Conservation (phyloP, 1,140 invertebrate genomes). For the Vanessa tameamea region DNA sequence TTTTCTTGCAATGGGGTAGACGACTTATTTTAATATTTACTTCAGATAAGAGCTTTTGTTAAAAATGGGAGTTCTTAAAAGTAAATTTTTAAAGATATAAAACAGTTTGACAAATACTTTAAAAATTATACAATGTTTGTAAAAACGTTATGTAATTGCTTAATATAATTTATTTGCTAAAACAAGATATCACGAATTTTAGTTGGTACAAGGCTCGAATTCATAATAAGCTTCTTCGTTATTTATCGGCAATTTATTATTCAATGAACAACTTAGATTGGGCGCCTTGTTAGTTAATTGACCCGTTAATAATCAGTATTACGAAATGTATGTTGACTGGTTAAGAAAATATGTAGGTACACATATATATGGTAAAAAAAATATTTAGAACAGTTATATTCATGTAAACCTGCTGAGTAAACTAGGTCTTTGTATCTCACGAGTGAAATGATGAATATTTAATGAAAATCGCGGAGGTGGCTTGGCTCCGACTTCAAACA, state of each 20-base stretch:
- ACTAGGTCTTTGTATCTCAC: too few relatives aligned
- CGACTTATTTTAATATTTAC: slow-evolving; percentile 2
- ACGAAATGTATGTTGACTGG: slow-evolving; percentile 12
- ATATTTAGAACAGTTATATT: background rate
- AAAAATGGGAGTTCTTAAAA: too few relatives aligned
- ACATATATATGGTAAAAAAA: background rate
- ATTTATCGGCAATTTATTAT: slow-evolving; percentile 30
- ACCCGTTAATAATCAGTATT: slow-evolving; percentile 32
- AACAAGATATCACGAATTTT: slow-evolving; percentile 5
- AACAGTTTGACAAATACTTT: too few relatives aligned
- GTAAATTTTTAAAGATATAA: too few relatives aligned
- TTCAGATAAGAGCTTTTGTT: background rate
- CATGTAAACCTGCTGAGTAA: background rate
- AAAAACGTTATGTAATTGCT: background rate
- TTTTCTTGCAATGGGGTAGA: background rate
- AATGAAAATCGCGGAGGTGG: too few relatives aligned
- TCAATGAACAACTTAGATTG: slow-evolving; percentile 31
- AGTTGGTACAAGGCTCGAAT: slow-evolving; percentile 18
- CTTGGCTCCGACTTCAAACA: too few relatives aligned
- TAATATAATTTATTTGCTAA: slow-evolving; percentile 2
- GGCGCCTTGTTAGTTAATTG: slow-evolving; percentile 34
- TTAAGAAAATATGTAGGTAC: slow-evolving; percentile 15
- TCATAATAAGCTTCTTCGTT: slow-evolving; percentile 19
- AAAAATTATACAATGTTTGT: background rate
- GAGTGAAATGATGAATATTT: too few relatives aligned